phyloP scores from a whole-genome alignment of 2,113 vertebrate species.

The Catharus minimus region DNA sequence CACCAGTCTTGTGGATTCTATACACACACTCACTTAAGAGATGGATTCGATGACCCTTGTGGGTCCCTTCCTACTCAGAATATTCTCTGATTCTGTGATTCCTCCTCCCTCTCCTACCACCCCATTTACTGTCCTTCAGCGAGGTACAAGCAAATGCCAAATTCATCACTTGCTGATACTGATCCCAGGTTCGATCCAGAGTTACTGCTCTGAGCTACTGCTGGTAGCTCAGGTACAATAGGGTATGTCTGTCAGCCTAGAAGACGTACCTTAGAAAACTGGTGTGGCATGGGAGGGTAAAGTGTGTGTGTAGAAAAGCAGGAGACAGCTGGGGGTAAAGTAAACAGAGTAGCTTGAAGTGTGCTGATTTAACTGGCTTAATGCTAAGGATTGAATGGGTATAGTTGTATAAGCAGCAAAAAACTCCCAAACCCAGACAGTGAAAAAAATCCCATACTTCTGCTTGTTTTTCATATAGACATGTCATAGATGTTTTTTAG shows the following conservation, averaged over 20 bases:
- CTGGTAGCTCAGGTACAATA: not conserved
- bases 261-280: not conserved
- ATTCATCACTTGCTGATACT: not conserved
- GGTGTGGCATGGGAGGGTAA: not conserved
- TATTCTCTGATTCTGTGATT: not conserved
- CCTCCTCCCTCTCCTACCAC: not conserved
- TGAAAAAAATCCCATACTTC: not conserved
- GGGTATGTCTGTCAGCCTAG: not conserved
- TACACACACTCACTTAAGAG: not conserved
- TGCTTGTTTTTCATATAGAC: not conserved
- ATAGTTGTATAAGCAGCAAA: not conserved
- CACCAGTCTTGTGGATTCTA: not conserved
- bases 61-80: not conserved
- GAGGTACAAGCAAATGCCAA: not conserved
- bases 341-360: not conserved
- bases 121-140: not conserved
- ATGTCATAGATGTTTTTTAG: not conserved
- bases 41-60: fast-evolving
- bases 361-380: not conserved
- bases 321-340: not conserved
- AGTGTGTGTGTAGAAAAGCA: not conserved
- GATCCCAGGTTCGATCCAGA: not conserved
- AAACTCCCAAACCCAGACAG: fast-evolving
- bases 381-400: not conserved
- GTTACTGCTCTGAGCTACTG: not conserved